Percentiles rank a stretch among this genome's conserved stretches.
Conservation (phyloP, 2,797 vertebrate species). For the Sarcophilus harrisii region DNA sequence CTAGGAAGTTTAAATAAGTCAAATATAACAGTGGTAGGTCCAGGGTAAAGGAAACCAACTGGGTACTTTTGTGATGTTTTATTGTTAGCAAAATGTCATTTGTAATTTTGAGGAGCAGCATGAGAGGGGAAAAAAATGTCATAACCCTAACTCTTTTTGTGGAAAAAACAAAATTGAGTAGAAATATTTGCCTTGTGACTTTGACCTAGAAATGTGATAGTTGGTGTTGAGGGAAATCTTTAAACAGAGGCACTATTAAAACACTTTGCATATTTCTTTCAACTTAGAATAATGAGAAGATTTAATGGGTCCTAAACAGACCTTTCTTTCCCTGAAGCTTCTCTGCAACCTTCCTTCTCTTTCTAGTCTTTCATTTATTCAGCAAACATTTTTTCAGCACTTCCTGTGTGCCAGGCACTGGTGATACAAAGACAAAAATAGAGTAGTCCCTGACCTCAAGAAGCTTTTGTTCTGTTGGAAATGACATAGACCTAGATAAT, state of each 20-base stretch:
- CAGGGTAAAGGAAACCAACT: background rate
- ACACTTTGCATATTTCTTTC: slow-evolving; percentile 20
- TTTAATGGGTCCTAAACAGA: background rate
- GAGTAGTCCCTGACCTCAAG: background rate
- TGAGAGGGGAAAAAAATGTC: background rate
- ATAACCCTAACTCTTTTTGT: background rate
- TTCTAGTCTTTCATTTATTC: background rate
- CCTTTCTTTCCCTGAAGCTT: background rate
- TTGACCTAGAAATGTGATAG: slow-evolving; percentile 50
- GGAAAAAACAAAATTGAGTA: slow-evolving; percentile 38
- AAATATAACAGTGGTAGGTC: background rate
- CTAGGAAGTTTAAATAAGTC: background rate
- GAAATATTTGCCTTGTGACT: slow-evolving; percentile 45
- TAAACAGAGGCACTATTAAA: slow-evolving; percentile 38
- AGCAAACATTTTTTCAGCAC: background rate
- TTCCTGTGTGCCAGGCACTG: background rate
- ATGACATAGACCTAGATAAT: background rate
- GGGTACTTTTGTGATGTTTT: too few species aligned
- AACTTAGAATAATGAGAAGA: background rate
- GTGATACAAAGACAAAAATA: background rate
- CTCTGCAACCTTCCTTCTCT: background rate
- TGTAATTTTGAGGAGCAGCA: background rate
- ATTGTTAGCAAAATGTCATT: too few species aligned
- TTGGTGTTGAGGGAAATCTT: slow-evolving; percentile 30
- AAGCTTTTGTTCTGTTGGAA: background rate